Conservation (phyloP, 2,888 invertebrate species). For the Agrilus cyanescens region DNA sequence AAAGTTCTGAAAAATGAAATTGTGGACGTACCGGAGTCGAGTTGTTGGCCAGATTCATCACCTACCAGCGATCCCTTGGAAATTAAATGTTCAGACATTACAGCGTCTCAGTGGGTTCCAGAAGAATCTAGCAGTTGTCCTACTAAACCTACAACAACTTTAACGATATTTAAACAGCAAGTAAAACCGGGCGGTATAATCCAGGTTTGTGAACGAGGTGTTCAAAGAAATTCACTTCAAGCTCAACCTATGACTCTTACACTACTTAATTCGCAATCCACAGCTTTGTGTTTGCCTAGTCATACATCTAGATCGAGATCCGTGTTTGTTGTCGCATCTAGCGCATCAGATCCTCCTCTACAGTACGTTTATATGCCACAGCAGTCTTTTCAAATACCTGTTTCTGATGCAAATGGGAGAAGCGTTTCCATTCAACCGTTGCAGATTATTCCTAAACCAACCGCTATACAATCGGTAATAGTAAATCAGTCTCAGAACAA, state of each 20-base stretch:
- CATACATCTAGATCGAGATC: constrained; percentile 27
- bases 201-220: constrained; percentile 25
- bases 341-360: constrained; percentile 31
- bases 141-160: constrained; percentile 24
- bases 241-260: constrained; percentile 36
- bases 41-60: constrained; percentile 8
- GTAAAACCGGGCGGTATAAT: constrained; percentile 26
- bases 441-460: constrained; percentile 29
- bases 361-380: constrained; percentile 37
- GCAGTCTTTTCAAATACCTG: constrained; percentile 37
- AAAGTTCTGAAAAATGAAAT: constrained; percentile 34
- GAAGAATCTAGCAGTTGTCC: constrained; percentile 21
- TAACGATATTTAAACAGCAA: constrained; percentile 30
- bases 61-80: background rate
- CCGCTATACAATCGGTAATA: constrained; percentile 42
- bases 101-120: constrained; percentile 22
- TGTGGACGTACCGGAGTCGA: constrained; percentile 16
- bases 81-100: constrained; percentile 6
- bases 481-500: constrained; percentile 37
- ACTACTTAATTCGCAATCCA: constrained; percentile 26
- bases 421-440: constrained; percentile 26
- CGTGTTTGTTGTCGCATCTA: constrained; percentile 32
- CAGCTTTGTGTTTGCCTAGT: constrained; percentile 28
- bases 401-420: constrained; percentile 32
- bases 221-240: constrained; percentile 25